Percentiles rank a stretch among this genome's conserved stretches.
phyloP scores from a whole-genome alignment of 2,797 vertebrate species.

The Gambusia yucatana region DNA sequence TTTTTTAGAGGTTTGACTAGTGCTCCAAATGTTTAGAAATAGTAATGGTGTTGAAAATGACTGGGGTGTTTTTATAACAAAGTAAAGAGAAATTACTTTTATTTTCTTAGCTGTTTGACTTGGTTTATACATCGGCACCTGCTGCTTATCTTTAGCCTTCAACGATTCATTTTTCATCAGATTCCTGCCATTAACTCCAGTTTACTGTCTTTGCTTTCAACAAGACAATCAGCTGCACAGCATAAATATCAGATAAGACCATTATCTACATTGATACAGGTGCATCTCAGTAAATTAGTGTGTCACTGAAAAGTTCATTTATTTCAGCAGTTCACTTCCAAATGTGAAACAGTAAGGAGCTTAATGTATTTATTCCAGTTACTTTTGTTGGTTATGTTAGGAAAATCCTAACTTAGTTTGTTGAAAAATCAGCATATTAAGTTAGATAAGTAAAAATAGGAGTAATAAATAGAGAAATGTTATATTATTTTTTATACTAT shows the following conservation, averaged over 20 bases:
- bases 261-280: constrained; percentile 45
- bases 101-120: constrained; percentile 14
- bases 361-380: background rate
- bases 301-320: background rate
- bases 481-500: background rate
- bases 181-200: constrained; percentile 27
- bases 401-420: background rate
- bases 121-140: constrained; percentile 11
- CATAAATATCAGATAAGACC: constrained; percentile 61
- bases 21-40: constrained; percentile 57
- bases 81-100: constrained; percentile 49
- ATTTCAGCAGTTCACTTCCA: background rate
- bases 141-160: constrained; percentile 27
- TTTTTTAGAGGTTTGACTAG: constrained; percentile 66
- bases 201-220: constrained; percentile 65
- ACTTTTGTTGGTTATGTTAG: background rate
- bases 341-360: background rate
- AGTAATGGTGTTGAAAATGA: constrained; percentile 47
- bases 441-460: background rate
- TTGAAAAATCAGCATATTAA: background rate
- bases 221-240: constrained; percentile 74
- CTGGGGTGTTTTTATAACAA: constrained; percentile 59
- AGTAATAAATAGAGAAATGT: background rate
- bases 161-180: constrained; percentile 8
- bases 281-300: background rate